Evolutionary conservation across 2,113 vertebrate genomes (phyloP).

Genomic region (Caretta caretta): DNA sequence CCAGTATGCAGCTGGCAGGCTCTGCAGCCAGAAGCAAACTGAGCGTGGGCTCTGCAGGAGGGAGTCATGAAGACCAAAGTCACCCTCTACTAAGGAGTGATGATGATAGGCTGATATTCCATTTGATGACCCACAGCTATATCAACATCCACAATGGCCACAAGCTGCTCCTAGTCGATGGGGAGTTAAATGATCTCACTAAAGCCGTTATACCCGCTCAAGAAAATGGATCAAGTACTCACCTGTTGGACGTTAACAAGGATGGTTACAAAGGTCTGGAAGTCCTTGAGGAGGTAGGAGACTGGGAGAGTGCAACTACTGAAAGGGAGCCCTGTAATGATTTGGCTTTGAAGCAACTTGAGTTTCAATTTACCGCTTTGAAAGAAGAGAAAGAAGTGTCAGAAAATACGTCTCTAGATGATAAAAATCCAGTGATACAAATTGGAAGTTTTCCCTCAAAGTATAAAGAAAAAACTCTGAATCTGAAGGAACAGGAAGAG

Average conservation of each 20-base stretch:
- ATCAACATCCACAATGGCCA: slow-evolving; percentile 87
- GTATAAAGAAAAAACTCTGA: not conserved
- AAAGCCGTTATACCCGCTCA: slow-evolving; percentile 31
- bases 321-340: not conserved
- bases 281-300: slow-evolving; percentile 26
- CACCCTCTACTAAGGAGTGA: slow-evolving; percentile 29
- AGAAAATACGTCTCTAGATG: slow-evolving; percentile 23
- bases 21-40: slow-evolving; percentile 68
- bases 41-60: slow-evolving; percentile 50
- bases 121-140: slow-evolving; percentile 92
- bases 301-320: not conserved
- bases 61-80: slow-evolving; percentile 23
- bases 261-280: not conserved
- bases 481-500: slow-evolving; percentile 9
- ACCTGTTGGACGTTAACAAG: not conserved
- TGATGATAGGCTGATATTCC: slow-evolving; percentile 78
- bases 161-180: slow-evolving; percentile 87
- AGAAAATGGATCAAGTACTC: not conserved
- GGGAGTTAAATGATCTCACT: slow-evolving; percentile 67
- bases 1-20: slow-evolving; percentile 73
- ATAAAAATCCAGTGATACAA: slow-evolving; percentile 22
- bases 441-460: not conserved
- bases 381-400: not conserved
- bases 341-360: slow-evolving; percentile 4
- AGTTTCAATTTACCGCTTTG: slow-evolving; percentile 20